Base-by-base conservation (phyloP, 2,888 invertebrate species). In the Eilema caniola region DNA sequence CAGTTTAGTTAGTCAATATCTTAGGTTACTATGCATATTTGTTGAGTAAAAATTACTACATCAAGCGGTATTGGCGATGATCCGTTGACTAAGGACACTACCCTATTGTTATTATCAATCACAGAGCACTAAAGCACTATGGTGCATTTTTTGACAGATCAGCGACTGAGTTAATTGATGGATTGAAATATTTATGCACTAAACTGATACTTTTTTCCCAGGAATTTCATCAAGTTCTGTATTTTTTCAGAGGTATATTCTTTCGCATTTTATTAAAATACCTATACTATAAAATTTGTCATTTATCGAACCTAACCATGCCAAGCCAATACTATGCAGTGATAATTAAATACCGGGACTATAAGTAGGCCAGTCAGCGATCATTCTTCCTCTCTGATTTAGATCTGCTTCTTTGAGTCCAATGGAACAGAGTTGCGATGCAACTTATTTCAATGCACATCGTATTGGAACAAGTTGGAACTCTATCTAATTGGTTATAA, bases 71-170 rank as follows among this genome's bases (percentile, higher is more conserved):
- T n/a, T n/a, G n/a, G n/a, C n/a, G n/a, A n/a, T n/a, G n/a, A n/a
- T n/a, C n/a, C n/a, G n/a, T n/a, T n/a, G n/a, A n/a, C n/a, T n/a
- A n/a, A n/a, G n/a, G n/a, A n/a, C n/a, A n/a, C n/a, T n/a, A n/a
- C n/a, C n/a, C n/a, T n/a, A n/a, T n/a, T n/a, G n/a, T n/a, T n/a
- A 8, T 47, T 20, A n/a, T 5, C 53, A 53, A 53, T 53, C n/a
- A 53, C n/a, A 53, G 8, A 53, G 53, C 53, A n/a, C 53, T n/a
- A n/a, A 53, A n/a, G 53, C 53, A 53, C 53, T n/a, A 53, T 53
- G 20, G n/a, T n/a, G 53, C n/a, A 53, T 53, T n/a, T 8, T n/a
- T 7, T 53, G n/a, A 53, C 8, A 5, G 20, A 47, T 47, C 16
- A 20, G 20, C 5, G 20, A 47, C 14, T 20, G 20, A 47, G 47